Evolutionary conservation across 2,113 vertebrate genomes (phyloP), one percentile per base, ranked within the genome.

Genomic region (Hyperoodon ampullatus): DNA sequence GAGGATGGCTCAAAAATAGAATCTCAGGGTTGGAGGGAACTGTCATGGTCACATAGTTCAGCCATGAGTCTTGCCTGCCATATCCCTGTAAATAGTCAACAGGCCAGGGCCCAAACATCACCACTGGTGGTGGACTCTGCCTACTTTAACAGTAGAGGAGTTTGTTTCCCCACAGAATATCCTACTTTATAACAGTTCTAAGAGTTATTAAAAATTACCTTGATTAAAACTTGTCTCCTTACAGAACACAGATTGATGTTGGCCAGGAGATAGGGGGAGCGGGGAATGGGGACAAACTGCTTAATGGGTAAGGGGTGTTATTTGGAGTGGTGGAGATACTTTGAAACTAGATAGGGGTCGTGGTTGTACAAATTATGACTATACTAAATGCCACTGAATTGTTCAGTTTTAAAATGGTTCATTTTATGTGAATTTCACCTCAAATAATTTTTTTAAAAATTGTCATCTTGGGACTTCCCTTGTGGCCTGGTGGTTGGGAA

Each of bases 1-100:
- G 33, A 88, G 77, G 33, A 78, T 87, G 24, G 68, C 74, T 96
- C 78, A 95, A 68, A 95, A 96, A 80, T 93, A 80, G 74, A 86
- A 74, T 87, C 58, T 93, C 63, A 58, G 68, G n/a, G 35, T 92
- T 87, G 70, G 53, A 92, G n/a, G 42, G 63, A 83, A 71, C 91
- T 81, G 75, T 88, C 23, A 19, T 72, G 61, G 60, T 92, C 53
- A 92, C 50, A 55, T 78, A 90, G 55, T 90, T 85, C 35, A 88
- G 53, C 74, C 80, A 58, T 33, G 39, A 87, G 30, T n/a, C 65
- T 90, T 82, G 47, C 35, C 44, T 94, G 58, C 21, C 44, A 28
- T 93, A 8, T 63, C 14, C 30, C 58, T 96, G 3, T 66, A 71
- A 35, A 58, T 68, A 68, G n/a, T 78, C 66, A 88, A 6, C 13